Evolutionary conservation across 2,113 vertebrate species (phyloP).

Genomic region (Plecturocebus donacophilus): DNA sequence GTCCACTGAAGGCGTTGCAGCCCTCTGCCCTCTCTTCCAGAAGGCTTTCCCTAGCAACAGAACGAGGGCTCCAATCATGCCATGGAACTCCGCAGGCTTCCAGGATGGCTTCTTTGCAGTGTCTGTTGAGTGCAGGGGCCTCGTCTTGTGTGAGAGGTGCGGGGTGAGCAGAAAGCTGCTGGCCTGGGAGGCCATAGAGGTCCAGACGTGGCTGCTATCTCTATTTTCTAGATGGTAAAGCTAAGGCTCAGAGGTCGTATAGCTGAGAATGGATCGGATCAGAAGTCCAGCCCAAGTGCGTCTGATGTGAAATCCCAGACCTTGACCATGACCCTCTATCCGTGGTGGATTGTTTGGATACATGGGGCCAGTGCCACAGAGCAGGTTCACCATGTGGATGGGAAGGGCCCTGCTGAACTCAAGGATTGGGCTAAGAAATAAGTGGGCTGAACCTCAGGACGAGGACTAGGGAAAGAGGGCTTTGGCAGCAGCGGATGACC

Average conservation of each 20-base stretch:
- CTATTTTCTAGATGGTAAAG: not conserved
- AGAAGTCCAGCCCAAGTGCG: not conserved
- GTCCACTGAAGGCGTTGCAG: not conserved
- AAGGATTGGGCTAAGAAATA: not conserved
- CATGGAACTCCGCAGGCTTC: conserved; percentile 39
- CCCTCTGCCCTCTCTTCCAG: not conserved
- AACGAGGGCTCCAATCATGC: conserved; percentile 12
- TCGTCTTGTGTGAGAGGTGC: not conserved
- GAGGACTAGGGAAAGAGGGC: not conserved
- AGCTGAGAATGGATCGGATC: not conserved
- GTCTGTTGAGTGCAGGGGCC: not conserved
- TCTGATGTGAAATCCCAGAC: not conserved
- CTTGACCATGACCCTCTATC: not conserved
- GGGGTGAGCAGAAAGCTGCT: not conserved
- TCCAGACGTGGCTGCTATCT: not conserved
- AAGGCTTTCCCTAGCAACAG: not conserved
- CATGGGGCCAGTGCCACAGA: not conserved
- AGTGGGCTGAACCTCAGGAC: not conserved
- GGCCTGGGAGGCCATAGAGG: not conserved
- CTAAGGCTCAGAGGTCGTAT: not conserved
- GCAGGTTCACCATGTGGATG: not conserved
- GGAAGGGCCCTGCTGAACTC: not conserved
- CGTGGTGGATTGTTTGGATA: not conserved
- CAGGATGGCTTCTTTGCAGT: conserved; percentile 56
- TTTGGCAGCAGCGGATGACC: not conserved